A percentile compares a stretch with the other conserved stretches of the same genome.
These are phyloP conservation scores for Pheucticus melanocephalus DNA, from an alignment of 2,113 vertebrate species.

Conservation along the genomic window DNA sequence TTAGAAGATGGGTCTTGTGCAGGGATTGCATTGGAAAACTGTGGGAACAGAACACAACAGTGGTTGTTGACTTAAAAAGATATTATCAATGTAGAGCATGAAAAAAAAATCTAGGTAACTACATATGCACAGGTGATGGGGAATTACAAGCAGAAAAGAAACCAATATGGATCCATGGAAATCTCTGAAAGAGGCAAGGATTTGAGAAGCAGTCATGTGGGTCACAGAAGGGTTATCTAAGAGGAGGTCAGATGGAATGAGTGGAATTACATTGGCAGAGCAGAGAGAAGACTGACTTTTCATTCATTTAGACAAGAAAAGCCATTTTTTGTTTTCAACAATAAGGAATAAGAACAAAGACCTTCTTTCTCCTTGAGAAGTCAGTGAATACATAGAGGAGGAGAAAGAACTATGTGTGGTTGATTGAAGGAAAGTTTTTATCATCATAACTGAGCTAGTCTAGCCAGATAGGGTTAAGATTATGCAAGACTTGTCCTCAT, in stretches of 20 bases:
- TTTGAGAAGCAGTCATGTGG: neutral
- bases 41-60: neutral
- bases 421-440: neutral
- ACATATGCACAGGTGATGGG: neutral
- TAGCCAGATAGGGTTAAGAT: neutral
- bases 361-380: neutral
- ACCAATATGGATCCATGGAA: neutral
- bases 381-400: neutral
- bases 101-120: neutral
- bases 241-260: neutral
- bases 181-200: neutral
- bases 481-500: constrained; percentile 18
- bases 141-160: neutral
- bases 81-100: neutral
- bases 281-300: neutral
- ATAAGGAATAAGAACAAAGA: neutral
- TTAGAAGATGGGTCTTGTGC: neutral
- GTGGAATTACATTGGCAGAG: neutral
- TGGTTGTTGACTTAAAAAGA: neutral
- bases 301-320: neutral
- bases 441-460: neutral
- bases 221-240: neutral
- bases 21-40: neutral
- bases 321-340: neutral
- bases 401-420: neutral